These are phyloP conservation scores for Epistrophella euchroma DNA, from an alignment of 2,888 invertebrate species.

Conservation along the genomic window DNA sequence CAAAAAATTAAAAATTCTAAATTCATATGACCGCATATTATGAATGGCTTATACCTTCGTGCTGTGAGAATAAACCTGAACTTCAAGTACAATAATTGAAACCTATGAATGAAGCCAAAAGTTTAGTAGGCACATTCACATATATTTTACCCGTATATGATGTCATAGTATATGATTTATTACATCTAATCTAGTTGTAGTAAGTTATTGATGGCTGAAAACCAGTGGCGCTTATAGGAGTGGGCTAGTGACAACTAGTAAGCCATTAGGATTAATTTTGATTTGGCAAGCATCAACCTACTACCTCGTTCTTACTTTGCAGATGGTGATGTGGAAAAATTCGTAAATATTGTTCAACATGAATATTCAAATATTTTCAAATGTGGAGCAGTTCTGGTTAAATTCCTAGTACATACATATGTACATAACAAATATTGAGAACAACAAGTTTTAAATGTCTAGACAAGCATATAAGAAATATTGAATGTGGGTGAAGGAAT, in stretches of 20 bases:
- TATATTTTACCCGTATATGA: constrained; percentile 25
- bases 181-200: constrained; percentile 15
- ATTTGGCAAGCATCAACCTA: constrained; percentile 48
- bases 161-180: constrained; percentile 63
- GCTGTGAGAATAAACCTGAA: constrained; percentile 2
- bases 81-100: constrained; percentile 23
- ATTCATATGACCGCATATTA: constrained; percentile 17
- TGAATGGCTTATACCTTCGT: constrained; percentile 13
- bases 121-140: background rate
- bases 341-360: constrained; percentile 6
- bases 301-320: constrained; percentile 1
- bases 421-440: constrained; percentile 1
- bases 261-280: constrained; percentile 43
- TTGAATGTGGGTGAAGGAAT: constrained; percentile 20
- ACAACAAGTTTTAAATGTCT: constrained; percentile 8
- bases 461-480: constrained; percentile 5
- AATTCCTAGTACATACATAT: background rate
- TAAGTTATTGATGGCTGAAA: constrained; percentile 1
- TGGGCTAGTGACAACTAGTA: constrained; percentile 44
- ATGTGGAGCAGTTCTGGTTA: constrained; percentile 28
- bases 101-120: constrained; percentile 23
- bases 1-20: background rate
- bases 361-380: constrained; percentile 47
- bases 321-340: constrained; percentile 47
- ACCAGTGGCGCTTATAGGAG: constrained; percentile 66